A percentile compares a stretch with the other conserved stretches of the same genome.
Evolutionary conservation across 2,113 vertebrate species (phyloP).

Genomic region (Engystomops pustulosus): DNA sequence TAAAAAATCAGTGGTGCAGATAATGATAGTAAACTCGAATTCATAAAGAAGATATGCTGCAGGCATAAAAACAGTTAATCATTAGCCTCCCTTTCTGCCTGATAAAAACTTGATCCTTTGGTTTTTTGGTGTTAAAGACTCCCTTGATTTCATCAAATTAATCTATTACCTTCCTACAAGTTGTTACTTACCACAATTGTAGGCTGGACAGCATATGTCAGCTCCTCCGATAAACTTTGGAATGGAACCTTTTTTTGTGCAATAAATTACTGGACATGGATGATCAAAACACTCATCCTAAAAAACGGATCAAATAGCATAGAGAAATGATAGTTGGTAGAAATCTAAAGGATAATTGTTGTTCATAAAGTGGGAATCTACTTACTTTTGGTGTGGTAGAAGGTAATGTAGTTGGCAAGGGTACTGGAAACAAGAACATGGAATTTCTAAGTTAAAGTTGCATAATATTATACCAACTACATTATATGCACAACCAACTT

Average conservation of each 20-base stretch:
- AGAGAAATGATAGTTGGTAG: neutral
- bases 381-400: neutral
- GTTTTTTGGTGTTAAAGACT: neutral
- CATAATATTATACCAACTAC: no score
- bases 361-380: neutral
- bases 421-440: neutral
- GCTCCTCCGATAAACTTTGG: neutral
- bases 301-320: neutral
- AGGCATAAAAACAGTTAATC: no score
- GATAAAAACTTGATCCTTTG: no score
- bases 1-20: no score
- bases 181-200: conserved; percentile 19
- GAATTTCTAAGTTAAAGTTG: no score
- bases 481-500: no score
- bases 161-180: neutral
- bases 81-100: no score
- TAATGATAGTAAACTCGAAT: no score
- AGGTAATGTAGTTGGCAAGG: neutral
- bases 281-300: neutral
- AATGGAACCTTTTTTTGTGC: neutral
- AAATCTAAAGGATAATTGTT: neutral
- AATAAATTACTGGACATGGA: neutral
- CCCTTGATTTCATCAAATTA: neutral
- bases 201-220: conserved; percentile 23
- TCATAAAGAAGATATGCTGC: no score